These are phyloP conservation scores for Acropternis orthonyx DNA, from an alignment of 2,797 vertebrate genomes.

Conservation along the genomic window DNA sequence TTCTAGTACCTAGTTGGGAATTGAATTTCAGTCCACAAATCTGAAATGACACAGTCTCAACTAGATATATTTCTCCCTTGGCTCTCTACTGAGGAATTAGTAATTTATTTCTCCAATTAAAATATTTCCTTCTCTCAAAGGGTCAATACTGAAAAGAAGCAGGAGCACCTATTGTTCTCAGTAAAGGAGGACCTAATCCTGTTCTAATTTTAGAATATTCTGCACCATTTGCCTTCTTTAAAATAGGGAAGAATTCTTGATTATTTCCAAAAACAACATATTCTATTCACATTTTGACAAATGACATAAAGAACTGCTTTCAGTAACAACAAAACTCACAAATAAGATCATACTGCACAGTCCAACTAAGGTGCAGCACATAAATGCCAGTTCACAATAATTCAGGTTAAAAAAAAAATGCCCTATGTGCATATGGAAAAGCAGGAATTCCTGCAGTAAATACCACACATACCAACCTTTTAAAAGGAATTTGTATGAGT, in stretches of 20 bases:
- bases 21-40: background rate
- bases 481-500: background rate
- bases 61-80: background rate
- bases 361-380: background rate
- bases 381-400: background rate
- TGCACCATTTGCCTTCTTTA: background rate
- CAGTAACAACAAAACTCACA: background rate
- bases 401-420: background rate
- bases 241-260: background rate
- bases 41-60: background rate
- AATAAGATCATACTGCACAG: background rate
- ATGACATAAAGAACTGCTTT: background rate
- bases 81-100: background rate
- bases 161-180: background rate
- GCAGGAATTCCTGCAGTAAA: conserved; percentile 15
- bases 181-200: background rate
- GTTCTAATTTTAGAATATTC: background rate
- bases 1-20: background rate
- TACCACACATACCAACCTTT: background rate
- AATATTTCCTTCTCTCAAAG: background rate
- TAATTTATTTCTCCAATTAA: background rate
- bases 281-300: background rate
- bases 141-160: background rate
- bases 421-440: background rate
- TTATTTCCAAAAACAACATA: background rate